These are phyloP conservation scores for Diglossa cyanea DNA, from an alignment of 2,797 vertebrate species.

Conservation along the genomic window DNA sequence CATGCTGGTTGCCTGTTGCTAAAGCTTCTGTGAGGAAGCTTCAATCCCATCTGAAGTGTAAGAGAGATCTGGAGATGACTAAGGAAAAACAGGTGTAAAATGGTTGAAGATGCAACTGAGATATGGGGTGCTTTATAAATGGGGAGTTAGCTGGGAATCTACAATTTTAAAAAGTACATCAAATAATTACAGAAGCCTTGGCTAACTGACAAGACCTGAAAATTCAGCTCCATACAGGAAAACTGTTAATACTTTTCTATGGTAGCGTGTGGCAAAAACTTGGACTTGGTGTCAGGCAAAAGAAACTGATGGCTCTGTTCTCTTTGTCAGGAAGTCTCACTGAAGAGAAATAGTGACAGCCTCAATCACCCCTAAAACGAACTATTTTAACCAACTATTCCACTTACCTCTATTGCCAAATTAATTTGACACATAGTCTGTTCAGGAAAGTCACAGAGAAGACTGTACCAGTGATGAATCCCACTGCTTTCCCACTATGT, in stretches of 20 bases:
- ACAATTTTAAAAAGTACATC: neutral
- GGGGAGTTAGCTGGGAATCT: neutral
- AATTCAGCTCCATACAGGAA: neutral
- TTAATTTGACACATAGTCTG: neutral
- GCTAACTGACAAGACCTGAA: neutral
- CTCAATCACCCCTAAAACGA: neutral
- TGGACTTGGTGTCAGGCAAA: neutral
- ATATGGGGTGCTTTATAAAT: neutral
- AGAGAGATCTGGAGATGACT: neutral
- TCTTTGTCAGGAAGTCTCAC: neutral
- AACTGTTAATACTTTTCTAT: neutral
- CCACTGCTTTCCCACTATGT: neutral
- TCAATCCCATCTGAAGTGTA: neutral
- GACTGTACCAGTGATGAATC: neutral
- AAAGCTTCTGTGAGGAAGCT: neutral
- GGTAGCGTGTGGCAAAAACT: neutral
- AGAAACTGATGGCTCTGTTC: neutral
- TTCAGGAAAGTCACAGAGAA: neutral
- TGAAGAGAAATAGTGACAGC: neutral
- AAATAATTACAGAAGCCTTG: neutral
- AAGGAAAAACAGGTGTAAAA: neutral
- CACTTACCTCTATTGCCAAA: neutral
- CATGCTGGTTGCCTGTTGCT: neutral
- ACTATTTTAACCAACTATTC: neutral
- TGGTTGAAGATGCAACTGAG: neutral